Conservation (phyloP, 2,888 invertebrate species). For the Neoitamus cyanurus region DNA sequence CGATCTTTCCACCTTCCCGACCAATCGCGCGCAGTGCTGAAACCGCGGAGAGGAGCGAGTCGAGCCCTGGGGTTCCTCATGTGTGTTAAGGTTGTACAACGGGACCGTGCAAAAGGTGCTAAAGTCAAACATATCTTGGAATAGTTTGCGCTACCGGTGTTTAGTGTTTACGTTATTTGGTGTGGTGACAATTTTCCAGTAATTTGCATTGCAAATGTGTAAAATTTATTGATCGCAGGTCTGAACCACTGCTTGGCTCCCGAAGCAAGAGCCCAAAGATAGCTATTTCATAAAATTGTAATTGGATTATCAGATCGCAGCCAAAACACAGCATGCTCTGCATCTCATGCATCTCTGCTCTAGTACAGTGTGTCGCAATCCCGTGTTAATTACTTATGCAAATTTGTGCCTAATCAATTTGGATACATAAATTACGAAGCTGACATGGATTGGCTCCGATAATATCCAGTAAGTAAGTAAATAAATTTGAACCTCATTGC, state of each 20-base stretch:
- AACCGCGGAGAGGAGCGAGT: background rate
- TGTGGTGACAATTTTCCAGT: conserved; percentile 11
- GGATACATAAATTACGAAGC: conserved; percentile 27
- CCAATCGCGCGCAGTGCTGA: background rate
- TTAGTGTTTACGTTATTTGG: conserved; percentile 24
- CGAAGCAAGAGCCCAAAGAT: background rate
- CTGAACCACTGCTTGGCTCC: background rate
- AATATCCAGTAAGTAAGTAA: conserved; percentile 24
- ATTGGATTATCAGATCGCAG: background rate
- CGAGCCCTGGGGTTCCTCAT: background rate
- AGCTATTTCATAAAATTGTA: conserved; percentile 2
- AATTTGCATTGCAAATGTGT: conserved; percentile 24
- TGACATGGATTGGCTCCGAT: background rate
- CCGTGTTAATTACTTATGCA: conserved; percentile 13
- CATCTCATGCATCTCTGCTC: background rate
- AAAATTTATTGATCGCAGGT: background rate
- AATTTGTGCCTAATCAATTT: conserved; percentile 27
- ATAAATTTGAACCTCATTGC: background rate
- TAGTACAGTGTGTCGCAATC: background rate
- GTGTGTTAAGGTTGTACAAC: background rate
- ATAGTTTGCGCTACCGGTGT: conserved; percentile 21
- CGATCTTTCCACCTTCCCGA: background rate
- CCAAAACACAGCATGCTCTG: background rate
- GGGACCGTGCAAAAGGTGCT: background rate
- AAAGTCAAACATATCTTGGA: background rate